Percentiles rank a stretch among this genome's conserved stretches.
Conservation (phyloP, 2,113 vertebrate species). For the Xiphorhynchus elegans region DNA sequence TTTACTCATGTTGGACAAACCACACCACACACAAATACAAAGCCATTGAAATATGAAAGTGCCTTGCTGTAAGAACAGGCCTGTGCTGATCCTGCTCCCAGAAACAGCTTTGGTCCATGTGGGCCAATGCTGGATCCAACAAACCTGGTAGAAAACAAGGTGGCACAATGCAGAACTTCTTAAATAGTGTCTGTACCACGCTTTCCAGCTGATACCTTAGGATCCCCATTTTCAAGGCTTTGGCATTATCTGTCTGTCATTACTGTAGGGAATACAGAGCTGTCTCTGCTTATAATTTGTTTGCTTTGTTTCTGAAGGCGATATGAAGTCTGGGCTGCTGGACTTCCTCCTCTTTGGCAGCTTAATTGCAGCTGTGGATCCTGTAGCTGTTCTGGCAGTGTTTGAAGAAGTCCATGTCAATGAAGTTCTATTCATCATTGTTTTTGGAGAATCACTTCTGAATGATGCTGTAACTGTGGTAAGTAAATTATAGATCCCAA, state of each 20-base stretch:
- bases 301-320: conserved; percentile 71
- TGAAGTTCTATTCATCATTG: conserved; percentile 96
- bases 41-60: not conserved
- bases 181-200: not conserved
- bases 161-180: not conserved
- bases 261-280: not conserved
- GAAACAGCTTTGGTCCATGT: not conserved
- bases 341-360: conserved; percentile 96
- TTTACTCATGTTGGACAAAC: not conserved
- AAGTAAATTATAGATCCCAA: not conserved
- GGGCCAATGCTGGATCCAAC: not conserved
- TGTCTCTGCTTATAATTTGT: not conserved
- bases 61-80: not conserved
- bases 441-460: conserved; percentile 96
- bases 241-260: not conserved
- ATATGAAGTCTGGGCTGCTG: conserved; percentile 80
- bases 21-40: not conserved
- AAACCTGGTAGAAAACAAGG: not conserved
- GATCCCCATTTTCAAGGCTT: not conserved
- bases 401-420: conserved; percentile 99
- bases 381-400: conserved; percentile 94
- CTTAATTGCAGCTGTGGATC: conserved; percentile 93
- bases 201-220: not conserved
- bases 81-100: not conserved
- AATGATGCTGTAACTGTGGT: conserved; percentile 98